Conservation (phyloP, 2,888 invertebrate genomes). For the Conomelus anceps region DNA sequence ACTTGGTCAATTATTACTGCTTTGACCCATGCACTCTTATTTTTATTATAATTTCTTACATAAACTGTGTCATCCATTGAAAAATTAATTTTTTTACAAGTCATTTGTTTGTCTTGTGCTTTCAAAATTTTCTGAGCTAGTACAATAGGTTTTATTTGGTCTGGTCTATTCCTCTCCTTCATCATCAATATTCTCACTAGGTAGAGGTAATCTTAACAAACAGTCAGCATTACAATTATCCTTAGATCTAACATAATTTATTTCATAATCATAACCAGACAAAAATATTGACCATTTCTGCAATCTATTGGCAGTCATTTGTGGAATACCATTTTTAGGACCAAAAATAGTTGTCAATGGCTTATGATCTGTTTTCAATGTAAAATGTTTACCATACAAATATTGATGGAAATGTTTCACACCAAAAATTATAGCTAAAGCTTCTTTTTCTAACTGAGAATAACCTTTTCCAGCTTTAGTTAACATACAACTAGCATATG, state of each 20-base stretch:
- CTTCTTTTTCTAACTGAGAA: slow-evolving; percentile 8
- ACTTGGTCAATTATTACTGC: neutral
- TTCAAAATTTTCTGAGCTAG: neutral
- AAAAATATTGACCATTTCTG: neutral
- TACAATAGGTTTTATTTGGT: neutral
- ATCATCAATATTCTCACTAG: neutral
- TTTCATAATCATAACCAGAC: neutral
- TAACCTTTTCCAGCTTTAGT: slow-evolving; percentile 5
- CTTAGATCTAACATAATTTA: neutral
- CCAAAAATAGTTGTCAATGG: slow-evolving; percentile 3
- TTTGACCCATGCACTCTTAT: neutral
- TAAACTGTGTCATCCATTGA: neutral
- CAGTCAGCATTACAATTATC: neutral
- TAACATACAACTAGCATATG: neutral
- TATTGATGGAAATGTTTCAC: slow-evolving; percentile 16
- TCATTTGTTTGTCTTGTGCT: neutral
- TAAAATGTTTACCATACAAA: slow-evolving; percentile 13
- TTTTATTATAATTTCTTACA: neutral
- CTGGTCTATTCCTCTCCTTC: neutral
- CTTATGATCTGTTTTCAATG: slow-evolving; percentile 12
- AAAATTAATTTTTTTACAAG: neutral
- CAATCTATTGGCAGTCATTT: neutral
- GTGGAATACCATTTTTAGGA: neutral
- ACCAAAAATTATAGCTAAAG: slow-evolving; percentile 9
- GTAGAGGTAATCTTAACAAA: neutral